Evolutionary conservation across 1,140 invertebrate genomes (phyloP), one percentile per base, ranked within the genome.

Genomic region (Ptiloglossa arizonensis): DNA sequence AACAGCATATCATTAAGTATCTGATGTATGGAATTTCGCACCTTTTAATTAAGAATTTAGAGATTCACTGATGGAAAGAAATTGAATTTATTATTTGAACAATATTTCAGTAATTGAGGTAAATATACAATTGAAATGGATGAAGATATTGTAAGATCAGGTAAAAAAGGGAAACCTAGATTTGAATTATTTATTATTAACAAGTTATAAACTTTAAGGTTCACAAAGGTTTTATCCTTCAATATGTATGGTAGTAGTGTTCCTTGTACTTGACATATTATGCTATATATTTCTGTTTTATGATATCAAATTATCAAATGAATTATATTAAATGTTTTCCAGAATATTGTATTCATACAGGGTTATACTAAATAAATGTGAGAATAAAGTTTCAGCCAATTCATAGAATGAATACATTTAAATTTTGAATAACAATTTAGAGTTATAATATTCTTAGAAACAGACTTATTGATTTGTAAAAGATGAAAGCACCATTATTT

Each of bases 161-260:
- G 38, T 76, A 48, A 38, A 50, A 32, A 46, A 27, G 35, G 27
- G 11, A 57, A 57, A 69, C 5, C 29, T 46, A 81, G 56, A 27
- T 78, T 79, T 57, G 15, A 59, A 79, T 66, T 71, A 72, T 17
- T 76, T 24, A 44, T 71, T 64, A 70, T 2, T 8, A 24, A 57
- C 22, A 38, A 38, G 52, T 35, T 13, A 13, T 15, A n/a, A 48
- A 69, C 38, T 67, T 67, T 27, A 56, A 50, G 24, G 38, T 78
- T 11, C 24, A 72, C 17, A 35, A 46, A 8, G 70, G 24, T 52
- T 60, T 76, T 48, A 2, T 32, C 29, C n/a, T 13, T 19, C 38
- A 32, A 71, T 50, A 46, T 38, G 11, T 32, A 56, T 78, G 48
- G 24, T n/a, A 35, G 48, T 63, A 35, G 52, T 75, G 32, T 15